Percentiles rank a stretch among this genome's conserved stretches.
These are phyloP conservation scores for Tachystola acroxantha DNA, from an alignment of 2,888 invertebrate species.

Conservation along the genomic window DNA sequence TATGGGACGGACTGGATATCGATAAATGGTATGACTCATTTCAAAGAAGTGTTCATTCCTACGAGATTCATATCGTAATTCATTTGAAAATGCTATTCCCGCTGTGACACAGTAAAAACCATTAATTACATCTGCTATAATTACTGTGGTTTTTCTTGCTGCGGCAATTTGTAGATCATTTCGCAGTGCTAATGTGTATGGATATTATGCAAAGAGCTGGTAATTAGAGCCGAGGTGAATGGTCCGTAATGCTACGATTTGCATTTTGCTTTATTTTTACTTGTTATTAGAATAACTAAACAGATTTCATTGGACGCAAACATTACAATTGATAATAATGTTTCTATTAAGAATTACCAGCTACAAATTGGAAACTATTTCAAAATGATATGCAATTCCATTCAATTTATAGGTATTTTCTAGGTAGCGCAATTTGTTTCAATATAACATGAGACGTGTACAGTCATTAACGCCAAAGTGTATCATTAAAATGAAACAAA, in stretches of 20 bases:
- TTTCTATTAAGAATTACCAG: not conserved
- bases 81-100: slow-evolving; percentile 9
- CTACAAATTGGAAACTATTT: not conserved
- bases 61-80: not conserved
- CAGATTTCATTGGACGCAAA: slow-evolving; percentile 3
- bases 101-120: slow-evolving; percentile 55
- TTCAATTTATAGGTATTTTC: not conserved
- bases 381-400: not conserved
- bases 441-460: not conserved
- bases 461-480: slow-evolving; percentile 27
- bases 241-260: slow-evolving; percentile 56
- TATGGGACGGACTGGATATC: no score
- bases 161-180: slow-evolving; percentile 68
- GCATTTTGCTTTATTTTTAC: slow-evolving; percentile 39
- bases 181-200: slow-evolving; percentile 67
- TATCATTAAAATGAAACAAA: slow-evolving; percentile 34
- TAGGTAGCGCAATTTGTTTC: not conserved
- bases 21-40: no score
- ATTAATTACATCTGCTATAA: slow-evolving; percentile 55
- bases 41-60: no score
- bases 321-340: not conserved
- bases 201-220: slow-evolving; percentile 66
- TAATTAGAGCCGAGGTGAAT: slow-evolving; percentile 65
- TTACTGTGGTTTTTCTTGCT: slow-evolving; percentile 53
- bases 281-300: slow-evolving; percentile 17